Evolutionary conservation across 2,888 invertebrate species (phyloP), one percentile per base, ranked within the genome.

Genomic region (Ophraella communa): DNA sequence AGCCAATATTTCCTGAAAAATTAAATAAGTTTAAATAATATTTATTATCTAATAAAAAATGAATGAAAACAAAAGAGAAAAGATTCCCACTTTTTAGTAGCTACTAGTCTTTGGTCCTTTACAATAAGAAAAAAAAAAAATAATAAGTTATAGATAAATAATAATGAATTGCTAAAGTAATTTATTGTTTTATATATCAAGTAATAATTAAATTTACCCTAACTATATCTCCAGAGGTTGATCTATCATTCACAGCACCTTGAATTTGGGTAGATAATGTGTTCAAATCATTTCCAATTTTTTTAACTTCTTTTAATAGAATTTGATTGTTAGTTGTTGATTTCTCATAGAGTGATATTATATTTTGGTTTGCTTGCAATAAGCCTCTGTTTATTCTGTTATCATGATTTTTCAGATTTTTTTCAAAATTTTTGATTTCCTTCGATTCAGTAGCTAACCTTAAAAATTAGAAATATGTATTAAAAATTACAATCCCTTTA

Each of bases 391-490:
- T 75, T 11, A 80, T 71, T 61, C 75, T 72, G 1, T 73, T 68
- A 66, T 83, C 83, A 69, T 84, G 83, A 14, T 73, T 78, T 71
- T 81, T 82, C n/a, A 84, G 80, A 23, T 85, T 79, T 45, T 84
- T 83, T 74, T 88, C 86, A 70, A 88, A 83, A 71, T 81, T 85
- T 74, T 85, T 84, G 56, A 88, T 77, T 73, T 87, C 87, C 66
- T 84, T 84, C 73, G 86, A 85, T 72, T 85, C 86, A 17, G 84
- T 82, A 20, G 83, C 81, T 66, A 86, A 85, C 76, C 88, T 88
- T 79, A 63, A 84, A 85, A 67, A 55, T 65, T 71, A 66, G 65
- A 57, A 47, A 52, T 30, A n/a, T 33, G 54, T 7, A 59, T n/a
- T n/a, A n/a, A n/a, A n/a, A n/a, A n/a, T n/a, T n/a, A n/a, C n/a